phyloP scores from a whole-genome alignment of 92 coral and sea anemone genomes.

The Palythoa caribaeorum region DNA sequence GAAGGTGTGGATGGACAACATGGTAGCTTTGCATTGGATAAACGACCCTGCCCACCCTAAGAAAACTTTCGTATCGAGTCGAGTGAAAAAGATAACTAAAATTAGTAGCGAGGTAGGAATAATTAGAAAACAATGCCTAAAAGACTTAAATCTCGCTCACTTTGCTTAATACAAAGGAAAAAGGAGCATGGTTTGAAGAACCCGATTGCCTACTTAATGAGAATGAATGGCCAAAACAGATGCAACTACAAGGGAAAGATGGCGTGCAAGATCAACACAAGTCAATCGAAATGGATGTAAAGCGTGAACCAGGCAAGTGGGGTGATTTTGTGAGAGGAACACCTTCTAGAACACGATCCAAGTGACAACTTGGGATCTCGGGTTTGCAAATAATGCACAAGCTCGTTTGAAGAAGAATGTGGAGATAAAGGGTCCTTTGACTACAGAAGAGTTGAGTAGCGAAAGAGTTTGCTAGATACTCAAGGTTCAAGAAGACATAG shows the following conservation, averaged over 20 bases:
- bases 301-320: conserved; percentile 65
- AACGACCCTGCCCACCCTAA: conserved; percentile 66
- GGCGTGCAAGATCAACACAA: conserved; percentile 52
- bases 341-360: conserved; percentile 60
- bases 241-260: conserved; percentile 31
- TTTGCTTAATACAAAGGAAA: conserved; percentile 65
- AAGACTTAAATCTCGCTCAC: conserved; percentile 71
- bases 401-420: conserved; percentile 15
- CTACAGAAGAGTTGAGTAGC: conserved; percentile 55
- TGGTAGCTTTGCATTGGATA: conserved; percentile 76
- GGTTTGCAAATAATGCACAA: conserved; percentile 56
- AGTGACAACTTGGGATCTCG: conserved; percentile 60
- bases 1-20: conserved; percentile 62
- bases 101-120: background rate
- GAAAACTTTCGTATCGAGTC: conserved; percentile 69
- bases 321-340: conserved; percentile 56
- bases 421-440: conserved; percentile 55
- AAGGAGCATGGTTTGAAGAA: conserved; percentile 61
- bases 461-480: conserved; percentile 54
- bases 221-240: conserved; percentile 56
- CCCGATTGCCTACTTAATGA: conserved; percentile 61
- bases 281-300: conserved; percentile 26
- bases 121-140: background rate
- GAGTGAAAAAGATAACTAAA: conserved; percentile 67
- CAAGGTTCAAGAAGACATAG: conserved; percentile 47